Evolutionary conservation across 2,888 invertebrate genomes (phyloP).

Genomic region (Melanostoma mellinum): DNA sequence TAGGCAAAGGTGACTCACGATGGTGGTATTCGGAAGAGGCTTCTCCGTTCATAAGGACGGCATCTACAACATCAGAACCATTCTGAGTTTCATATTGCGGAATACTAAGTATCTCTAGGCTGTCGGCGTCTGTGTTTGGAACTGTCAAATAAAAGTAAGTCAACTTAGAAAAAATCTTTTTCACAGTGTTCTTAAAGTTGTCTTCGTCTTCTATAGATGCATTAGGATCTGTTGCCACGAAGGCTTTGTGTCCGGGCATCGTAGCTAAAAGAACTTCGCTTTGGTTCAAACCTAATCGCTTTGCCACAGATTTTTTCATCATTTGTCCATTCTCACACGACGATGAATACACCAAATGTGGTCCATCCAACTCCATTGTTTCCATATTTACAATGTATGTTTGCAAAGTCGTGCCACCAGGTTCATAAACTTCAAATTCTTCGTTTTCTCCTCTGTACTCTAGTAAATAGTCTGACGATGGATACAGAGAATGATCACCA

Average conservation of each 20-base stretch:
- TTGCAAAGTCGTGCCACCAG: conserved; percentile 85
- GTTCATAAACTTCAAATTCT: conserved; percentile 85
- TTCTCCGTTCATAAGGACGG: conserved; percentile 78
- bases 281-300: conserved; percentile 81
- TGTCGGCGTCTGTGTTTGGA: conserved; percentile 85
- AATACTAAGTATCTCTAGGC: conserved; percentile 81
- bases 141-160: conserved; percentile 85
- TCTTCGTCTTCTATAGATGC: conserved; percentile 82
- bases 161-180: conserved; percentile 84
- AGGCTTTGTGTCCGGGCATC: conserved; percentile 81
- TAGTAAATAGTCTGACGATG: conserved; percentile 85
- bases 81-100: conserved; percentile 80
- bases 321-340: conserved; percentile 84
- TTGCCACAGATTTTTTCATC: conserved; percentile 84
- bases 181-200: conserved; percentile 77
- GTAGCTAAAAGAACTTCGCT: conserved; percentile 78
- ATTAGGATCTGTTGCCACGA: conserved; percentile 81
- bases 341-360: conserved; percentile 85
- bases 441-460: conserved; percentile 86
- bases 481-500: conserved; percentile 78
- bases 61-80: conserved; percentile 79
- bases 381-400: conserved; percentile 85
- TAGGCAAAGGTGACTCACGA: conserved; percentile 74
- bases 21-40: conserved; percentile 64
- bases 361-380: conserved; percentile 85